These are phyloP conservation scores for Chaunax sp. DNA, from an alignment of 2,797 vertebrate genomes.

Conservation along the genomic window DNA sequence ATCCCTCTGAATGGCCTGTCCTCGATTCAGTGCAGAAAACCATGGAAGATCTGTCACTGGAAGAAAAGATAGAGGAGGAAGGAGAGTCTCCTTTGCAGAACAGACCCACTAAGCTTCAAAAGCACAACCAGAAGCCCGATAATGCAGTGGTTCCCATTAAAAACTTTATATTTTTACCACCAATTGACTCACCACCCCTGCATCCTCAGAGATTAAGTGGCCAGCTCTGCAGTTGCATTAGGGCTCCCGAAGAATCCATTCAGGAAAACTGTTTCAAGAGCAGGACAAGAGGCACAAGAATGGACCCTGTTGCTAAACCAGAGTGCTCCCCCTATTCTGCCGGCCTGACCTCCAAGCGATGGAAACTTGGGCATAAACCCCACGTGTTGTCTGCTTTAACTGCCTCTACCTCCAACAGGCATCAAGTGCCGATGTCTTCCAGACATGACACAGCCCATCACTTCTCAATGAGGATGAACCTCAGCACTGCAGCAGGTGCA, in stretches of 20 bases:
- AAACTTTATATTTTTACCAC: slow-evolving; percentile 78
- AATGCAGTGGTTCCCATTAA: slow-evolving; percentile 62
- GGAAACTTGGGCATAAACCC: slow-evolving; percentile 61
- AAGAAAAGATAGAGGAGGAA: slow-evolving; percentile 36
- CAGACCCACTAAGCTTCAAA: slow-evolving; percentile 35
- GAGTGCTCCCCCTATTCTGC: slow-evolving; percentile 24
- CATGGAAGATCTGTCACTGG: not conserved
- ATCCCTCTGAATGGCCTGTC: slow-evolving; percentile 21
- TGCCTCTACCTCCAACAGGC: slow-evolving; percentile 51
- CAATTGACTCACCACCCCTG: slow-evolving; percentile 58
- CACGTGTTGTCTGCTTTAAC: slow-evolving; percentile 46
- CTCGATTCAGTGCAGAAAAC: slow-evolving; percentile 24
- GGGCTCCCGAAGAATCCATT: slow-evolving; percentile 6
- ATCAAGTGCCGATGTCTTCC: slow-evolving; percentile 33
- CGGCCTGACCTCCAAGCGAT: slow-evolving; percentile 48
- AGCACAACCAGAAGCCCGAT: slow-evolving; percentile 27
- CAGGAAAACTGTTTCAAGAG: slow-evolving; percentile 32
- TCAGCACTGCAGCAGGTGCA: slow-evolving; percentile 32
- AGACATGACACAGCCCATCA: slow-evolving; percentile 31
- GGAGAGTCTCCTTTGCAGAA: slow-evolving; percentile 18
- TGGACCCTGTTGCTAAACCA: not conserved
- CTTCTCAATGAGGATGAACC: slow-evolving; percentile 53
- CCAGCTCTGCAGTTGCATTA: slow-evolving; percentile 26
- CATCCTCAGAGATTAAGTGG: slow-evolving; percentile 17
- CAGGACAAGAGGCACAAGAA: slow-evolving; percentile 23